Base-by-base conservation (phyloP, 2,888 invertebrate genomes). In the Anaspis maculata region DNA sequence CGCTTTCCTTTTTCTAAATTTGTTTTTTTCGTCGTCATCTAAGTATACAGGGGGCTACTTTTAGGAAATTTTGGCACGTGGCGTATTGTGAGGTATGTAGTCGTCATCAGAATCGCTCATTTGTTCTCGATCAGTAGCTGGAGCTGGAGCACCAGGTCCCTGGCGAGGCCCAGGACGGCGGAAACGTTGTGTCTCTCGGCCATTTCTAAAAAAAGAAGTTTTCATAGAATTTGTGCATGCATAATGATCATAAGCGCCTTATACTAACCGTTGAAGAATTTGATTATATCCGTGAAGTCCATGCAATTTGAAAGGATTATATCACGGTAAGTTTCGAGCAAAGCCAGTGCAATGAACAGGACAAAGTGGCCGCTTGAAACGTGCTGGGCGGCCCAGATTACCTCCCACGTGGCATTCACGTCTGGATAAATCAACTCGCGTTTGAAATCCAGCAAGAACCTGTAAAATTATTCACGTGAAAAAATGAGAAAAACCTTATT, bases 261-360 rank as follows among this genome's bases (percentile, higher is more conserved):
- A n/a, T n/a, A n/a, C n/a, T 13, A 57, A 92, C 94, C 94, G 68
- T 95, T 96, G 60, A 95, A 96, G 68, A 96, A 96, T 61, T 94
- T 94, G 59, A 96, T 96, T 60, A 95, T 91, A 63, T 96, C 95
- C 0, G 95, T 95, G 62, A 95, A 96, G 67, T 96, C 94, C 94
- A 96, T 96, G 51, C 85, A 79, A 66, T 96, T 95, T 30, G 90
- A 86, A 24, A 96, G 71, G 41, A 96, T 92, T 51, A 96, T 91
- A 61, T 94, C 92, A 22, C 94, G 71, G 64, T 96, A 96, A 25
- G 87, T 88, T 67, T 92, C 89, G 10, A 96, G 76, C 37, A 95
- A 68, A 0, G 94, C 91, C 46, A 96, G 71, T 1, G 94, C 94
- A 41, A 96, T 74, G 68, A 96, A 96, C 39, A 96, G 70, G 31